phyloP scores from a whole-genome alignment of 1,140 invertebrate genomes.

The Ooceraea biroi region DNA sequence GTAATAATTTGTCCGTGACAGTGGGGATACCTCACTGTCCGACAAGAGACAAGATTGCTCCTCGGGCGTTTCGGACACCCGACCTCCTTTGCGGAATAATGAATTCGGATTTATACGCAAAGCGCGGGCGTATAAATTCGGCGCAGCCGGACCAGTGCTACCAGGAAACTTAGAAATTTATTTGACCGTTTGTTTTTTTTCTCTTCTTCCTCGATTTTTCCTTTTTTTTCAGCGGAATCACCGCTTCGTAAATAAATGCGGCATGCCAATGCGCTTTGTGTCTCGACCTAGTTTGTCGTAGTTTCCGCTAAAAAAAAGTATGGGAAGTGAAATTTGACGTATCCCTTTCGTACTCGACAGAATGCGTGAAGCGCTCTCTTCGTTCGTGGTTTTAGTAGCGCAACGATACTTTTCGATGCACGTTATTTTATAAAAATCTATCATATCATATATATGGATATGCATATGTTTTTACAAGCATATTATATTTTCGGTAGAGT shows the following conservation, averaged over 20 bases:
- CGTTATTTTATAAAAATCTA: not conserved
- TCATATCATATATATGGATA: not conserved
- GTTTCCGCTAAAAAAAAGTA: constrained; percentile 1
- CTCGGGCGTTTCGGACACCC: not conserved
- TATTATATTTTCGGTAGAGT: not conserved
- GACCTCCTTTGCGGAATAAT: constrained; percentile 9
- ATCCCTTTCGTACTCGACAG: not conserved
- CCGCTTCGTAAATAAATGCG: constrained; percentile 34
- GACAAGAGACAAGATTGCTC: not conserved
- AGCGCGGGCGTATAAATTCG: not conserved
- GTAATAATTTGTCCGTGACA: constrained; percentile 35
- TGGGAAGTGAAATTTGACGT: not conserved
- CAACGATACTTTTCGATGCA: not conserved
- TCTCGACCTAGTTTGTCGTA: constrained; percentile 21
- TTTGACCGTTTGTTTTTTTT: constrained; percentile 12
- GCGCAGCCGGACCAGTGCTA: not conserved
- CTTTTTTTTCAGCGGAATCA: not conserved
- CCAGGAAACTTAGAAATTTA: constrained; percentile 25
- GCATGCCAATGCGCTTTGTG: constrained; percentile 18
- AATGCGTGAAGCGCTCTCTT: not conserved
- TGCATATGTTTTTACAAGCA: not conserved
- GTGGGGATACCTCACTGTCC: constrained; percentile 1
- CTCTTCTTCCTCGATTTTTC: no score
- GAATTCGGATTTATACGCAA: constrained; percentile 14
- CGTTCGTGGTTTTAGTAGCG: not conserved